Base-by-base conservation (phyloP, 2,113 vertebrate genomes). In the Nothoprocta pentlandii region DNA sequence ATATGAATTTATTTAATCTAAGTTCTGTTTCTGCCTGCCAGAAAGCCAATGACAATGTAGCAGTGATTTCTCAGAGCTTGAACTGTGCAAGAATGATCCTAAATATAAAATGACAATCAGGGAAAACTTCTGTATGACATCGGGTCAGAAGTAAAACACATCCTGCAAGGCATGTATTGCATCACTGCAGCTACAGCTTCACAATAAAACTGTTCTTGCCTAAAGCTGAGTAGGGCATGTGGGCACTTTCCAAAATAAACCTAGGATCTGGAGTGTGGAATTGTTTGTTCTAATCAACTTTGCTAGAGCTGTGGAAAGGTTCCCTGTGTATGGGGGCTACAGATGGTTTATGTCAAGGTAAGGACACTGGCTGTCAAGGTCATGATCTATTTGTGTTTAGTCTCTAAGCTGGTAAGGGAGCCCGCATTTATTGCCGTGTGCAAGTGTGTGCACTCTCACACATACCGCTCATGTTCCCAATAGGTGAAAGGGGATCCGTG, bases 121-220 rank as follows among this genome's bases (percentile, higher is more conserved):
- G 74, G 80, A 80, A 94, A 86, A 73, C 80, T 86, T 86, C 93
- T 96, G 68, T 92, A 89, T 94, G 92, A 92, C 92, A 96, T 19
- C 62, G 69, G 92, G 93, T 88, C 93, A 95, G 80, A 97, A 96
- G 95, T 84, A 89, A 95, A 95, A 75, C 47, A 64, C 28, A 90
- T 79, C 80, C 90, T 81, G 70, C 0, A 0, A 95, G 80, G 88
- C 66, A 73, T 34, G 36, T 54, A 39, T 95, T 97, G 85, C 96
- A 89, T 36, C 69, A 95, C 49, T 0, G 1, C 66, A 81, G 66
- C n/a, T 58, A 30, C 7, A 44, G 75, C 85, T 93, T 90, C 92
- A 95, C 86, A 90, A 81, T 82, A 54, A 81, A 95, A 66, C 11
- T 2, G 7, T 20, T 79, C 83, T 54, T 90, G 93, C 85, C 94